Percentiles rank a stretch among this genome's conserved stretches.
Conservation (phyloP, 2,113 vertebrate genomes). For the Sarotherodon lohbergeri region DNA sequence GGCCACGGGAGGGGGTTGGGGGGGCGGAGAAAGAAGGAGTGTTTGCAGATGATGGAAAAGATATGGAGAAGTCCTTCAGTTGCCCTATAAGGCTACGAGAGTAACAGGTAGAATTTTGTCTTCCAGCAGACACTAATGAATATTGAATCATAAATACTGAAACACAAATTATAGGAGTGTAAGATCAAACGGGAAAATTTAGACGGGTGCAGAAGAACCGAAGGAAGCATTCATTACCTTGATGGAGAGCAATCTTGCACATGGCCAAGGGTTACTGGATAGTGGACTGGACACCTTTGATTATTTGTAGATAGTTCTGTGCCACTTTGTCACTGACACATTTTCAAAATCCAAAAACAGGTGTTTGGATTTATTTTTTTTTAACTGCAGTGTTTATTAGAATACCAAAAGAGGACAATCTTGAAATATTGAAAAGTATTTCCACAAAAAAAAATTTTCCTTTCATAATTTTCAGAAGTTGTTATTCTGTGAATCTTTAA, state of each 20-base stretch:
- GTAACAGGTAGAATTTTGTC: constrained; percentile 37
- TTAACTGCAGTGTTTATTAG: neutral
- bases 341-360: neutral
- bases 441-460: neutral
- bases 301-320: constrained; percentile 2
- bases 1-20: neutral
- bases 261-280: neutral
- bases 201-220: neutral
- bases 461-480: neutral
- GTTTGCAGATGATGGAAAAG: constrained; percentile 4
- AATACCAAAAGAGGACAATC: neutral
- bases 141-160: constrained; percentile 49
- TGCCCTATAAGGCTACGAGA: constrained; percentile 22
- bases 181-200: constrained; percentile 48
- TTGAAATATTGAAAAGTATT: neutral
- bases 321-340: neutral
- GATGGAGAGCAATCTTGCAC: neutral
- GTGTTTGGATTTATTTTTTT: neutral
- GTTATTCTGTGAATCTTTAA: neutral
- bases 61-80: constrained; percentile 56
- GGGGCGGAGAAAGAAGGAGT: neutral
- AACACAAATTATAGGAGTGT: constrained; percentile 29
- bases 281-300: constrained; percentile 20
- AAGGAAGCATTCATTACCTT: constrained; percentile 19
- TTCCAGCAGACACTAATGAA: constrained; percentile 8